Percentiles rank a stretch among this genome's conserved stretches.
These are phyloP conservation scores for Simalia tracyae DNA, from an alignment of 2,797 vertebrate species.

Conservation along the genomic window DNA sequence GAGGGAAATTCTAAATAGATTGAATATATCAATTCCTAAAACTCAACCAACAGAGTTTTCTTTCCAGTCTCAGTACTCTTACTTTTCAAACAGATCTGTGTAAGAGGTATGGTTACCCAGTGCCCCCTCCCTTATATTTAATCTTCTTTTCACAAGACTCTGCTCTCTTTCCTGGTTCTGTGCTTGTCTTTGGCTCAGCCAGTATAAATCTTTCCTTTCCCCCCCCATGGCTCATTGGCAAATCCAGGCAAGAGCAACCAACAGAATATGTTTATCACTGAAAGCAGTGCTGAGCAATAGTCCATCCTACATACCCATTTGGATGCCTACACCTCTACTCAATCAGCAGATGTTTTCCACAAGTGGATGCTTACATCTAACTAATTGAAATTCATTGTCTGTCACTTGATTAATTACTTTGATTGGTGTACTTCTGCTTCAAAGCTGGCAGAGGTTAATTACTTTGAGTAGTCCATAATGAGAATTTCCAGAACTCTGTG, in stretches of 20 bases:
- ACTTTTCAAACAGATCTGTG: background rate
- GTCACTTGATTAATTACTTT: constrained; percentile 43
- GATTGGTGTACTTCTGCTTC: constrained; percentile 34
- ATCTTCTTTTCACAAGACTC: background rate
- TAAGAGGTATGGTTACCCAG: background rate
- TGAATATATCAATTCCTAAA: background rate
- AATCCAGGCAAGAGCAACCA: background rate
- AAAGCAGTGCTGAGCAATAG: background rate
- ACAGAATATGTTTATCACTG: background rate
- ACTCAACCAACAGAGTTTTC: background rate
- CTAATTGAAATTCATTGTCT: constrained; percentile 33
- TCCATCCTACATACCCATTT: background rate
- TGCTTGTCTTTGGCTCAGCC: background rate
- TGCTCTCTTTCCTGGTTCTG: background rate
- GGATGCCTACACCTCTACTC: background rate
- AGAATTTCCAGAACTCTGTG: constrained; percentile 15
- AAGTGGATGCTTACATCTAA: background rate
- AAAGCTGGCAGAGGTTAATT: constrained; percentile 21
- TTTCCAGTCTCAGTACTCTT: background rate
- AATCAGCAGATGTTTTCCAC: background rate
- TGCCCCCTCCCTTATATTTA: too few relatives aligned
- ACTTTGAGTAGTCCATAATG: constrained; percentile 20
- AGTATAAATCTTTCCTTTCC: background rate
- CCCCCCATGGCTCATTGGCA: background rate
- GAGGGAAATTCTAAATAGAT: background rate